Conservation (phyloP, 2,797 vertebrate species). For the Periparus ater region DNA sequence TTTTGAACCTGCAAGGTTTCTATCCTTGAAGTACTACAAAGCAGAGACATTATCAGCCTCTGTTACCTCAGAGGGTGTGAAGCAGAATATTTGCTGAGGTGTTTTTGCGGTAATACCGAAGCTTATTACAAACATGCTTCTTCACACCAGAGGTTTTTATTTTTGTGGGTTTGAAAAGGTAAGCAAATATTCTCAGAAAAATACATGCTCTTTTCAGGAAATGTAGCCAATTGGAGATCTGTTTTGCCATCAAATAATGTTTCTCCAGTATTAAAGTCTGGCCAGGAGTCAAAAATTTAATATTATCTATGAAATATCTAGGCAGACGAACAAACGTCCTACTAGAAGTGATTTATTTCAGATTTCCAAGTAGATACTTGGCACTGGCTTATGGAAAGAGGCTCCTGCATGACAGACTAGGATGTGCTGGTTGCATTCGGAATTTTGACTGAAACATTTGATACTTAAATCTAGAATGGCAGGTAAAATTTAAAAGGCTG, state of each 20-base stretch:
- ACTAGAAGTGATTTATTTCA: background rate
- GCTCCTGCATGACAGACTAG: background rate
- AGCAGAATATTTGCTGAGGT: constrained; percentile 20
- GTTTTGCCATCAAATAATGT: background rate
- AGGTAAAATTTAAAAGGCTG: background rate
- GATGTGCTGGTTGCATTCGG: background rate
- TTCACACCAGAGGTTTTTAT: background rate
- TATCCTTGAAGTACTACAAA: background rate
- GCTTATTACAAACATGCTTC: background rate
- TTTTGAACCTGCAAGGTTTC: constrained; percentile 8
- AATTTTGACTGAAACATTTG: background rate
- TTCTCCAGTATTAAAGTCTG: background rate
- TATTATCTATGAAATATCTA: background rate
- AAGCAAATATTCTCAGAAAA: constrained; percentile 11
- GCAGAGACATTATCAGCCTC: background rate
- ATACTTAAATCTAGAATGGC: background rate
- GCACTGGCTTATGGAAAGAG: background rate
- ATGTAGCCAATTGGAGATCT: background rate
- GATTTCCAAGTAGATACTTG: background rate
- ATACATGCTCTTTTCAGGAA: background rate
- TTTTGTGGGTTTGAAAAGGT: constrained; percentile 18
- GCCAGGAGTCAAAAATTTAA: background rate
- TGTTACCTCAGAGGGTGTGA: background rate
- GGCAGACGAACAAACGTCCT: background rate
- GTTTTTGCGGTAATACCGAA: background rate